Percentiles rank a stretch among this genome's conserved stretches.
phyloP scores from a whole-genome alignment of 2,888 invertebrate genomes.

The Nasonia oneida region DNA sequence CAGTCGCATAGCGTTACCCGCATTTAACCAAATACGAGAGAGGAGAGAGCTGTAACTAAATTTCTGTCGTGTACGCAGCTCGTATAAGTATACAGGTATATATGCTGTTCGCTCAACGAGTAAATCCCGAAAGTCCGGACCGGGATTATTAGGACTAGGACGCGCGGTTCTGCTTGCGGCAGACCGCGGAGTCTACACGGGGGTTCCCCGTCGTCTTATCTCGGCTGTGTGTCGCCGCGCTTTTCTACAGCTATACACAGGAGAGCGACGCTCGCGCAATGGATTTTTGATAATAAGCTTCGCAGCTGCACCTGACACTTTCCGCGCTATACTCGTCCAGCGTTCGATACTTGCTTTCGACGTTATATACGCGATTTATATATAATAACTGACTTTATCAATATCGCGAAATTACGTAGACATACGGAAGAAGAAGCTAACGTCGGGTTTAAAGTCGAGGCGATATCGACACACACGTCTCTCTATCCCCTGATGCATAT shows the following conservation, averaged over 20 bases:
- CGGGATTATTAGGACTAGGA: constrained; percentile 41
- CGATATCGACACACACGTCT: no score
- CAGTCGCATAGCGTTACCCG: not conserved
- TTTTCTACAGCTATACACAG: not conserved
- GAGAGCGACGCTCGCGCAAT: not conserved
- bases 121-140: constrained; percentile 22
- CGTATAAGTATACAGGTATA: not conserved
- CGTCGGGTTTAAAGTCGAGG: no score
- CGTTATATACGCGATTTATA: no score
- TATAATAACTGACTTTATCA: no score
- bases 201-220: not conserved
- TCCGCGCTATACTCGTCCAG: no score
- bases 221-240: not conserved
- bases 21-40: constrained; percentile 30
- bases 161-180: not conserved
- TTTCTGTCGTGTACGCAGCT: not conserved
- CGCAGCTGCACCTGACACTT: no score
- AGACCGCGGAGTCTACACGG: not conserved
- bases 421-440: no score
- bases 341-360: no score
- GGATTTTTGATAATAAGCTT: not conserved
- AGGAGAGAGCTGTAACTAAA: constrained; percentile 1
- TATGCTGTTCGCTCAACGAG: not conserved
- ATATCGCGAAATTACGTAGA: no score
- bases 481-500: no score